These are phyloP conservation scores for Pseudomyrmex dendroicus DNA, from an alignment of 1,140 invertebrate genomes.

Conservation along the genomic window DNA sequence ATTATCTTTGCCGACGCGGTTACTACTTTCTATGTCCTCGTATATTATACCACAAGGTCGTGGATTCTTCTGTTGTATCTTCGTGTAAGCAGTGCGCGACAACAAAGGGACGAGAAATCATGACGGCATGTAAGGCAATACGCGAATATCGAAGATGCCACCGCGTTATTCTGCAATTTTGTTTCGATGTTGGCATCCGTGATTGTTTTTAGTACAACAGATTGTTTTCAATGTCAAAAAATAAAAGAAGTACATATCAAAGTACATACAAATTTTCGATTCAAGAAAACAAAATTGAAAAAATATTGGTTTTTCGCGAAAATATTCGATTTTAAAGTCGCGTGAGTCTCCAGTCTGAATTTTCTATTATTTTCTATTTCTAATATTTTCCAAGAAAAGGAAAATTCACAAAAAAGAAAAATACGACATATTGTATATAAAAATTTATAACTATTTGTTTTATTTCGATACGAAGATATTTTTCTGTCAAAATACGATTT, in stretches of 20 bases:
- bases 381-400: no score
- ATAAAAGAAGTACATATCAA: neutral
- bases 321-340: no score
- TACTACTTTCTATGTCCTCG: constrained; percentile 25
- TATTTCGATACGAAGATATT: neutral
- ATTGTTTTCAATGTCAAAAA: neutral
- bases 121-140: constrained; percentile 21
- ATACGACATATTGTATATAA: no score
- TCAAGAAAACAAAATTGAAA: no score
- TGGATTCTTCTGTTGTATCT: neutral
- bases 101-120: constrained; percentile 50
- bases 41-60: constrained; percentile 27
- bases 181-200: constrained; percentile 28
- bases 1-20: constrained; percentile 21
- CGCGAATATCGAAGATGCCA: neutral
- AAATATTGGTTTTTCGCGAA: no score
- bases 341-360: no score
- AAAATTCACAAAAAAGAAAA: no score
- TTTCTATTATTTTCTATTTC: no score
- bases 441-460: no score
- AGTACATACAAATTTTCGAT: no score
- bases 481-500: neutral
- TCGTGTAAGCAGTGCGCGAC: constrained; percentile 22
- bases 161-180: constrained; percentile 36
- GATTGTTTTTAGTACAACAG: neutral